Percentiles rank a stretch among this genome's conserved stretches.
Conservation (phyloP, 2,113 vertebrate species). For the Callionymus lyra region DNA sequence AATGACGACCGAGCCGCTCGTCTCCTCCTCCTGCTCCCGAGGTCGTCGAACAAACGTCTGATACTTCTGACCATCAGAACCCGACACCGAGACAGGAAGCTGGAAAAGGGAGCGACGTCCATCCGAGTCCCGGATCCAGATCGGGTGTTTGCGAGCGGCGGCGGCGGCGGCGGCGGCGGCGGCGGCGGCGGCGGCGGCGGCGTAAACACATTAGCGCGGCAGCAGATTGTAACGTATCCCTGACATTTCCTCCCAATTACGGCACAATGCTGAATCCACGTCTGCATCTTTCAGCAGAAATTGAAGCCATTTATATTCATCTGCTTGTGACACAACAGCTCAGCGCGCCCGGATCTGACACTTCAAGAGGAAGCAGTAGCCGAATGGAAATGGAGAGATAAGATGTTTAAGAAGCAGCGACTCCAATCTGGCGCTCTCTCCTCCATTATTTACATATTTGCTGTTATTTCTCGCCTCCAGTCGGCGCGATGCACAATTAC, state of each 20-base stretch:
- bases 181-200: background rate
- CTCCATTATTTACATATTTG: no score
- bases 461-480: no score
- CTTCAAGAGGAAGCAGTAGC: conserved; percentile 40
- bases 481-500: no score
- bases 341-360: conserved; percentile 37
- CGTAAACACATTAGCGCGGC: conserved; percentile 32
- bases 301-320: conserved; percentile 60
- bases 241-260: conserved; percentile 56
- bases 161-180: background rate
- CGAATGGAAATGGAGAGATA: conserved; percentile 40
- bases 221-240: conserved; percentile 40
- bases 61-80: no score
- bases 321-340: conserved; percentile 43
- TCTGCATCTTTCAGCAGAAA: conserved; percentile 49
- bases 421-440: background rate
- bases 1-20: no score
- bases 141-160: no score
- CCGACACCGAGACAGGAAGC: no score
- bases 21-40: no score
- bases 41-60: no score
- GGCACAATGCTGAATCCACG: conserved; percentile 46
- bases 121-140: background rate
- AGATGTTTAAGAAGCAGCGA: conserved; percentile 31
- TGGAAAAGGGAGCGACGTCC: no score